Conservation (phyloP, 2,888 invertebrate genomes). For the Ditula angustiorana region DNA sequence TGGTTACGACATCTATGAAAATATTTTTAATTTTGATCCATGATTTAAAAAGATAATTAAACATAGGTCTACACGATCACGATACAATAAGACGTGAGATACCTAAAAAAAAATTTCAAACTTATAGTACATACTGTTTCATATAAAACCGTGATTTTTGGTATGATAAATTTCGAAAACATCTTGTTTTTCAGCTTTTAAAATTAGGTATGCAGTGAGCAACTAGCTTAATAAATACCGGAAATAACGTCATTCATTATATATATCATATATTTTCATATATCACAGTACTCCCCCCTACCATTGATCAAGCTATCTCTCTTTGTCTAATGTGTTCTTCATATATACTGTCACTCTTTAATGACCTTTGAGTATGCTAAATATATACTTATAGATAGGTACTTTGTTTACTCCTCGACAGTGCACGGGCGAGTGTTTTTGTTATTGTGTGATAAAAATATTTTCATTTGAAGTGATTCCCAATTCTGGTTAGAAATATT, state of each 20-base stretch:
- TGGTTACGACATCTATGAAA: slow-evolving; percentile 53
- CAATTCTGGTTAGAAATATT: slow-evolving; percentile 41
- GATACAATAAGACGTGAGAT: too few relatives aligned
- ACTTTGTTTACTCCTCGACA: slow-evolving; percentile 82
- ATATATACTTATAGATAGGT: slow-evolving; percentile 66
- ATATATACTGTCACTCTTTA: slow-evolving; percentile 57
- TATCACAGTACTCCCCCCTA: slow-evolving; percentile 31
- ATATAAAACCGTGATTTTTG: too few relatives aligned
- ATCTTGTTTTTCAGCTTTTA: not conserved
- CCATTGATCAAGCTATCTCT: slow-evolving; percentile 53
- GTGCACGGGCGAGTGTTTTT: slow-evolving; percentile 77
- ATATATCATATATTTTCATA: slow-evolving; percentile 26
- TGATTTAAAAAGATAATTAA: slow-evolving; percentile 16
- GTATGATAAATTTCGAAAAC: too few relatives aligned
- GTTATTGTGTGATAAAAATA: slow-evolving; percentile 74
- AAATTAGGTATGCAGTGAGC: not conserved
- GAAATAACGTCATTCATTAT: slow-evolving; percentile 22
- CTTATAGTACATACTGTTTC: too few relatives aligned
- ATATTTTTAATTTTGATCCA: slow-evolving; percentile 15
- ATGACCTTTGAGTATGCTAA: slow-evolving; percentile 82
- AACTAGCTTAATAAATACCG: slow-evolving; percentile 28
- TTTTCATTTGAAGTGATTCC: slow-evolving; percentile 49
- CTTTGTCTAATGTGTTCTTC: slow-evolving; percentile 39
- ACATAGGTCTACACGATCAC: not conserved
- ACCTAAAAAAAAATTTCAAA: not conserved